Base-by-base conservation (phyloP, 2,113 vertebrate species). In the Bothrops jararaca region DNA sequence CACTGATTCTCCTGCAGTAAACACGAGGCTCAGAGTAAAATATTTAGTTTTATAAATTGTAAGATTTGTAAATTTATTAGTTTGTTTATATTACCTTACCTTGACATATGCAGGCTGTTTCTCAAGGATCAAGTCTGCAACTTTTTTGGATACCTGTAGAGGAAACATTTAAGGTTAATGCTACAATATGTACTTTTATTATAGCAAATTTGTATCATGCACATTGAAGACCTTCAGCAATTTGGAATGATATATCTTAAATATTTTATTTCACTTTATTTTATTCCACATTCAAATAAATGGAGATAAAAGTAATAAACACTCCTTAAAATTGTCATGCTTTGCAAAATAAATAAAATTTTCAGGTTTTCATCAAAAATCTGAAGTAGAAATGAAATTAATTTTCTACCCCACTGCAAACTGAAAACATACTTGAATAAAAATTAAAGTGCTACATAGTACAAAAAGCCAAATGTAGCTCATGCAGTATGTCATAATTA, bases 61-160 rank as follows among this genome's bases (percentile, higher is more conserved):
- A 64, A 13, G 64, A 34, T 69, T 69, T 69, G 15, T 69, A 69
- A 4, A 69, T n/a, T n/a, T 69, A n/a, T 69, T 69, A 69, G 29
- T 69, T 69, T 69, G 29, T 2, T 69, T 69, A n/a, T 34, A 6
- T 56, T 39, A 42, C 90, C 97, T 97, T 98, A 99, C 99, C 99
- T 99, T 99, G 94, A 99, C 98, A 96, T 99, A 99, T 10, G 99
- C 97, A 24, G 99, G 99, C 95, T 99, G 99, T 95, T 99, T 99
- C 96, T 99, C 99, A 97, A 99, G 98, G 96, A 99, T 99, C 96
- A 99, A 98, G 97, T 99, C 99, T 8, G 99, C 99, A 54, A 99
- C 99, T 97, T 98, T 99, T 97, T 98, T 99, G 93, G 99, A 99
- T 91, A 99, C 99, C 99, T 99, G 92, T 80, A 97, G 95, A 94